Evolutionary conservation across 2,797 vertebrate species (phyloP).

Genomic region (Lithobates sylvaticus): DNA sequence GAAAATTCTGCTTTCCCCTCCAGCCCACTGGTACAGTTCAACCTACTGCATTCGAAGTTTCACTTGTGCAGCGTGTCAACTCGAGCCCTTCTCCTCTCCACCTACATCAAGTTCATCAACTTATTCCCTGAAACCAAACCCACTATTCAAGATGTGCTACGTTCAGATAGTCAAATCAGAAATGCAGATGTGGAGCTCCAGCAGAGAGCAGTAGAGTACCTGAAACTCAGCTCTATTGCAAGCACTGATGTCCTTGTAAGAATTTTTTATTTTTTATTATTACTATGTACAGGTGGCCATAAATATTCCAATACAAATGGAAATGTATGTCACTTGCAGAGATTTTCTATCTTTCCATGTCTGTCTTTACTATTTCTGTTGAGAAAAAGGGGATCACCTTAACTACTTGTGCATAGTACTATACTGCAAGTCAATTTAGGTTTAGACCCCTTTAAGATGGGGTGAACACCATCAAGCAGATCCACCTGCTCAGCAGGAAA

Average conservation of each 20-base stretch:
- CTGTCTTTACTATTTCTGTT: no score
- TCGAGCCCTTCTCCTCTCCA: constrained; percentile 88
- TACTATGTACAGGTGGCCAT: no score
- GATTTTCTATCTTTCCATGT: no score
- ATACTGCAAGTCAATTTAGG: no score
- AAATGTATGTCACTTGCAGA: no score
- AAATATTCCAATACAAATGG: no score
- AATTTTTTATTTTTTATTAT: not conserved
- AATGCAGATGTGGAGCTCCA: constrained; percentile 92
- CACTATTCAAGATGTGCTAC: constrained; percentile 92
- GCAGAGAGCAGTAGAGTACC: constrained; percentile 92
- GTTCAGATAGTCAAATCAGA: constrained; percentile 91
- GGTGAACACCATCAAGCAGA: no score
- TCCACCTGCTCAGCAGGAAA: no score
- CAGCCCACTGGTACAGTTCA: constrained; percentile 92
- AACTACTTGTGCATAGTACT: no score
- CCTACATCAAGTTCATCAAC: constrained; percentile 97
- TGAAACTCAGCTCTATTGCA: constrained; percentile 91
- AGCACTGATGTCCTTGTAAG: constrained; percentile 84
- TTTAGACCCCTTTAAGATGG: no score
- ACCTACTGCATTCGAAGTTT: constrained; percentile 93
- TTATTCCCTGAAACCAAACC: constrained; percentile 93
- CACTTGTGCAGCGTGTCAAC: constrained; percentile 92
- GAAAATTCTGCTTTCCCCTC: not conserved
- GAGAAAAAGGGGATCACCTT: no score